Evolutionary conservation across 2,888 invertebrate species (phyloP).

Genomic region (Alloscopus bannaensis): DNA sequence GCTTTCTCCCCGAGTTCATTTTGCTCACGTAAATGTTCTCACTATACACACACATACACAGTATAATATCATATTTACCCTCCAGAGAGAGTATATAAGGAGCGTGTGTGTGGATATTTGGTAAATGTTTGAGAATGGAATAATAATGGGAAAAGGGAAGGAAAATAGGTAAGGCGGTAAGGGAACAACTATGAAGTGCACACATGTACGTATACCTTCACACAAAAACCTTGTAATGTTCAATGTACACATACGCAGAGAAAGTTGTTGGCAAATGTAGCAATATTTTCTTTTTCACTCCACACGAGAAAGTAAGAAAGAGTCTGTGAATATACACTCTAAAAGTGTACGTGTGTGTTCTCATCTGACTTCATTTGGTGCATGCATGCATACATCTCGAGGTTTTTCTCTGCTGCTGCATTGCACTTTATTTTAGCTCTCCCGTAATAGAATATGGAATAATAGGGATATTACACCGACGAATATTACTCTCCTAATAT

Average conservation of each 20-base stretch:
- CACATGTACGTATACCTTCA: background rate
- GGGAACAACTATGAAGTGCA: conserved; percentile 25
- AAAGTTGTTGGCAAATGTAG: background rate
- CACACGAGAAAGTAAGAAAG: too few relatives aligned
- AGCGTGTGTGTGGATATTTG: too few relatives aligned
- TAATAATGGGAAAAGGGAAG: conserved; percentile 47
- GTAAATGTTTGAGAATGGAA: conserved; percentile 40
- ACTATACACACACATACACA: background rate
- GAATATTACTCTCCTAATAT: conserved; percentile 50
- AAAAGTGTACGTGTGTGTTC: too few relatives aligned
- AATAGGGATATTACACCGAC: conserved; percentile 17
- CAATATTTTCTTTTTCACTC: background rate
- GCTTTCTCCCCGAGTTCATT: conserved; percentile 58
- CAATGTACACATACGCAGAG: background rate
- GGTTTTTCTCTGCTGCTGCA: conserved; percentile 16
- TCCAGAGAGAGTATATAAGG: conserved; percentile 15
- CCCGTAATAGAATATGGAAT: conserved; percentile 45
- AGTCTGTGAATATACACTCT: too few relatives aligned
- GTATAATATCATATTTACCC: background rate
- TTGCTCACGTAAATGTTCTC: conserved; percentile 20
- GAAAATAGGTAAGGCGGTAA: conserved; percentile 45
- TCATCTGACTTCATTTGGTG: conserved; percentile 18
- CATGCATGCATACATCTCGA: background rate
- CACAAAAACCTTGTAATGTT: background rate
- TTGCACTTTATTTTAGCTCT: conserved; percentile 54